Conservation (phyloP, 2,797 vertebrate species). For the Notoglanidium macrostoma region DNA sequence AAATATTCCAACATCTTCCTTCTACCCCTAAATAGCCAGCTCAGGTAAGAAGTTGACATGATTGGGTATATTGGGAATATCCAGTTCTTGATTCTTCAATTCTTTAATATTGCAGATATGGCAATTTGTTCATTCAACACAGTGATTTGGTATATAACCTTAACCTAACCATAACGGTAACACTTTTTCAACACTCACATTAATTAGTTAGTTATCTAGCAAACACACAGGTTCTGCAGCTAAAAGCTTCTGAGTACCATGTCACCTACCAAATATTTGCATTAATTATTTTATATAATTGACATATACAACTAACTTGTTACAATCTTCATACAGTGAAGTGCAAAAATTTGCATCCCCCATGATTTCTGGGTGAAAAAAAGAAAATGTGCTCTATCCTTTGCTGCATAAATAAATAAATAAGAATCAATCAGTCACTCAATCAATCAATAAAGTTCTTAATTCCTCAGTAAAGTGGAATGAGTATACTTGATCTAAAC, state of each 20-base stretch:
- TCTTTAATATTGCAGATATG: neutral
- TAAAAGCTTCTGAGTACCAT: neutral
- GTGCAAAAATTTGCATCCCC: neutral
- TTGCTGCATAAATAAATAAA: neutral
- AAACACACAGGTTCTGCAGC: neutral
- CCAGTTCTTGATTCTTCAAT: neutral
- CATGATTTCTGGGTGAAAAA: neutral
- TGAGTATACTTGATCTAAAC: neutral
- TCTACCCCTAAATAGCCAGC: neutral
- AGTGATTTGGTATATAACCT: neutral
- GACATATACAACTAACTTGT: neutral
- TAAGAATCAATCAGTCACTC: neutral
- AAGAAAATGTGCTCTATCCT: neutral
- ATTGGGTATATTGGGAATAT: neutral
- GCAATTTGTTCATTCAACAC: neutral
- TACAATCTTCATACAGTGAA: neutral
- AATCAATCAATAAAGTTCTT: neutral
- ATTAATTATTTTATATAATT: conserved; percentile 1
- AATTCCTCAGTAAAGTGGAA: neutral
- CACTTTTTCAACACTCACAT: neutral
- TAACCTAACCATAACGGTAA: neutral
- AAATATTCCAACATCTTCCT: neutral
- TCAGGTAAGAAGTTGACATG: neutral
- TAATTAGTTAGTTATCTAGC: neutral
- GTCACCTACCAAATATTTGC: neutral